A percentile compares a stretch with the other conserved stretches of the same genome.
These are phyloP conservation scores for Mycetomoellerius zeteki DNA, from an alignment of 1,140 invertebrate species.

Conservation along the genomic window DNA sequence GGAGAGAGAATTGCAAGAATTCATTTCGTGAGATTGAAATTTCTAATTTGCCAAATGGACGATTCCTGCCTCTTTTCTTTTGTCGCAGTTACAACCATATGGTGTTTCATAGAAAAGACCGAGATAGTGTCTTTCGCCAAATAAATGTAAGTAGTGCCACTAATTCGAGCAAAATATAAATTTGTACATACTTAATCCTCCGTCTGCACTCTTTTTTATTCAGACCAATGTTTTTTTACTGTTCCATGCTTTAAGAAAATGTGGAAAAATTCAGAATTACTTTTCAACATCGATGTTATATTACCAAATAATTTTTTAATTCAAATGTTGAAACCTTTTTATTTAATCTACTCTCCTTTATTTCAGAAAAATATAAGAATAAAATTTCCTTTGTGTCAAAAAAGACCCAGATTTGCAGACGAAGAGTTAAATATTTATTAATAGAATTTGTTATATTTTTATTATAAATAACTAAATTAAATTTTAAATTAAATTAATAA, in stretches of 20 bases:
- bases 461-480: conserved; percentile 21
- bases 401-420: too few species aligned
- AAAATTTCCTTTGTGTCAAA: too few species aligned
- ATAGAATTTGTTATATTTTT: conserved; percentile 10
- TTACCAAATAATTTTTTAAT: too few species aligned
- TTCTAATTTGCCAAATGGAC: conserved; percentile 31
- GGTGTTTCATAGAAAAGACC: not conserved
- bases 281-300: too few species aligned
- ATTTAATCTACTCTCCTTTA: too few species aligned
- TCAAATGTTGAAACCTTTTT: too few species aligned
- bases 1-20: conserved; percentile 4
- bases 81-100: not conserved
- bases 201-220: too few species aligned
- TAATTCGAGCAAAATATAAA: not conserved
- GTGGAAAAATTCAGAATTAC: too few species aligned
- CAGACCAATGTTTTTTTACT: too few species aligned
- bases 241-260: too few species aligned
- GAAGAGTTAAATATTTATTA: not conserved
- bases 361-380: too few species aligned
- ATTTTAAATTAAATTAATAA: not conserved
- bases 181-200: not conserved
- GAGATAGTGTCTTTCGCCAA: not conserved
- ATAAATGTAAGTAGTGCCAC: not conserved
- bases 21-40: conserved; percentile 44
- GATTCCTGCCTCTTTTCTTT: not conserved